Conservation (phyloP, 37 sponge, comb jelly and placozoan genomes). For the Halichondria panicea region DNA sequence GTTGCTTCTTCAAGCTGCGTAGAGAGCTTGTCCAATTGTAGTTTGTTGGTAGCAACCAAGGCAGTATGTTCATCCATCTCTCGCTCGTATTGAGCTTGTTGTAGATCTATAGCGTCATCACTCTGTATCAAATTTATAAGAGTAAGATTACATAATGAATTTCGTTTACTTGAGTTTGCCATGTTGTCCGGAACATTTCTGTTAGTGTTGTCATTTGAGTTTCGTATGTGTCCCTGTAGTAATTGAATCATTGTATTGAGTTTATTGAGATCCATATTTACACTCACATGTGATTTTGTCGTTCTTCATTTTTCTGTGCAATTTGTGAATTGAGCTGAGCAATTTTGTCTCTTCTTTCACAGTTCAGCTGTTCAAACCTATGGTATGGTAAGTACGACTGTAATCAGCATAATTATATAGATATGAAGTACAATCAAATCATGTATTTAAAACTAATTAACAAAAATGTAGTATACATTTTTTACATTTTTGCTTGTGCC, state of each 20-base stretch:
- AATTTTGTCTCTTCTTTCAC: conserved; percentile 18
- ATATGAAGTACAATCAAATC: not conserved
- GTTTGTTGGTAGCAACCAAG: not conserved
- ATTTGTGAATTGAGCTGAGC: conserved; percentile 18
- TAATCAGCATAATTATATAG: not conserved
- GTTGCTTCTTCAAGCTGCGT: not conserved
- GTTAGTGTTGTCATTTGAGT: conserved; percentile 21
- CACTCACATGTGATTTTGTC: conserved; percentile 10
- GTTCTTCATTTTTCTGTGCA: conserved; percentile 15
- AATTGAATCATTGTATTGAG: not conserved
- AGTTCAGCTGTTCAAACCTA: conserved; percentile 47
- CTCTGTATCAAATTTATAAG: conserved; percentile 1
- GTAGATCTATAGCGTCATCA: not conserved
- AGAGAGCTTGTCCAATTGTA: not conserved
- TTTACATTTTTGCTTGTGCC: conserved; percentile 28
- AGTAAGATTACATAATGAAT: not conserved
- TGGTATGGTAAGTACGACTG: too few species aligned
- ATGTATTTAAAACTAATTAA: not conserved
- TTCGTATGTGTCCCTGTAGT: conserved; percentile 37
- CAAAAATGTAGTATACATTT: not conserved
- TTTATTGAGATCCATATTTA: not conserved
- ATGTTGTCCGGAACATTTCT: conserved; percentile 28
- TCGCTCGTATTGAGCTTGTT: not conserved
- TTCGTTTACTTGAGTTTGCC: conserved; percentile 17
- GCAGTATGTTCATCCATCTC: not conserved